Percentiles rank a stretch among this genome's conserved stretches.
Conservation (phyloP, 2,113 vertebrate species). For the Austrofundulus limnaeus region DNA sequence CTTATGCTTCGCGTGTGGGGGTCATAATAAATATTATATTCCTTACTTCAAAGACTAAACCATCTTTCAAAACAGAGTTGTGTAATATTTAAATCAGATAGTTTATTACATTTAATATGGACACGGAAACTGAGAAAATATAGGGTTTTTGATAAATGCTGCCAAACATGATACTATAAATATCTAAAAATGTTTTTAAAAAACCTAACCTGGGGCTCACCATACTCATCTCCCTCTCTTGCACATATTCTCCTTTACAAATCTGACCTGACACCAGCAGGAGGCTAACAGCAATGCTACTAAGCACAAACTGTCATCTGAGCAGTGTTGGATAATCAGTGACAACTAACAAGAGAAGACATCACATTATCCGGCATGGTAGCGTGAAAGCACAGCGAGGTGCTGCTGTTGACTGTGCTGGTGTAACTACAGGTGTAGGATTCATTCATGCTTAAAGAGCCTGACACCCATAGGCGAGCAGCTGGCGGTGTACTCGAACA, state of each 20-base stretch:
- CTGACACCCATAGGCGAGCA: slow-evolving; percentile 43
- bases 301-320: slow-evolving; percentile 35
- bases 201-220: slow-evolving; percentile 6
- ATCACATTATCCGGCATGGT: slow-evolving; percentile 36
- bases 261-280: slow-evolving; percentile 47
- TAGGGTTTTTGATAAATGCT: background rate
- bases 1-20: too few relatives aligned
- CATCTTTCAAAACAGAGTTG: too few relatives aligned
- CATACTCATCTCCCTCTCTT: slow-evolving; percentile 2
- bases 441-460: slow-evolving; percentile 59
- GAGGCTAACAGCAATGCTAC: slow-evolving; percentile 57
- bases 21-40: too few relatives aligned
- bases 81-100: background rate
- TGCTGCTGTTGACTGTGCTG: slow-evolving; percentile 22
- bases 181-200: background rate
- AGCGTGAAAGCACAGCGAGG: slow-evolving; percentile 23
- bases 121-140: too few relatives aligned
- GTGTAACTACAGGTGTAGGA: slow-evolving; percentile 64
- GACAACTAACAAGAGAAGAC: slow-evolving; percentile 69
- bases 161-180: background rate
- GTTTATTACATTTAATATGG: too few relatives aligned
- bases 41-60: too few relatives aligned
- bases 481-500: slow-evolving; percentile 35
- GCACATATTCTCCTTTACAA: slow-evolving; percentile 21
- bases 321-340: slow-evolving; percentile 5